A percentile compares a stretch with the other conserved stretches of the same genome.
These are phyloP conservation scores for Boloria selene DNA, from an alignment of 2,888 invertebrate species.

Conservation along the genomic window DNA sequence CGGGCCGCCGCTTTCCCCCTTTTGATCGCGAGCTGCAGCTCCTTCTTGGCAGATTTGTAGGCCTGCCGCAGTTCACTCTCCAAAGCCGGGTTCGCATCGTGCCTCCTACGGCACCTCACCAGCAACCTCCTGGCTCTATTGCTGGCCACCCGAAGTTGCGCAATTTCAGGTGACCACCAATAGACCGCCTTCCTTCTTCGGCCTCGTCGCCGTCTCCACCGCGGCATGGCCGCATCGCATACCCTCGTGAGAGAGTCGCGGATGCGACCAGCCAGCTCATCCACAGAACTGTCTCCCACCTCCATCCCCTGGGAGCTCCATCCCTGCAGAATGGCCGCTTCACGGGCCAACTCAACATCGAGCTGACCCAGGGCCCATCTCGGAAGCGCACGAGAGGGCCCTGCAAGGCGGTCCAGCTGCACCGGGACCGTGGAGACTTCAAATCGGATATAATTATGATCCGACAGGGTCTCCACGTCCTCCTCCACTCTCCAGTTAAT, in stretches of 20 bases:
- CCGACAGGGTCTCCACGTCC: slow-evolving; percentile 4
- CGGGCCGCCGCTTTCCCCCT: neutral
- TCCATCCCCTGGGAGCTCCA: neutral
- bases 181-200: too few relatives aligned
- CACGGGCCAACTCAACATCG: neutral
- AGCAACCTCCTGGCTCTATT: neutral
- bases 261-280: too few relatives aligned
- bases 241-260: neutral
- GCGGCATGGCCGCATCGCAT: neutral
- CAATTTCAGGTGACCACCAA: too few relatives aligned
- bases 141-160: too few relatives aligned
- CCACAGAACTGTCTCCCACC: too few relatives aligned
- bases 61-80: neutral
- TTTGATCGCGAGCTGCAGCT: neutral
- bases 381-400: neutral
- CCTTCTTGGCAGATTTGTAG: neutral
- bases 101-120: neutral
- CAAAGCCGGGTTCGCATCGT: neutral
- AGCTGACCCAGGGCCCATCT: neutral
- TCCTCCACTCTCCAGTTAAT: slow-evolving; percentile 11
- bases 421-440: neutral
- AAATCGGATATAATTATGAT: slow-evolving; percentile 1
- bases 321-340: neutral
- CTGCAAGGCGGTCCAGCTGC: neutral
- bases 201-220: too few relatives aligned